Evolutionary conservation across 2,888 invertebrate genomes (phyloP).

Genomic region (Ophion ventricosus): DNA sequence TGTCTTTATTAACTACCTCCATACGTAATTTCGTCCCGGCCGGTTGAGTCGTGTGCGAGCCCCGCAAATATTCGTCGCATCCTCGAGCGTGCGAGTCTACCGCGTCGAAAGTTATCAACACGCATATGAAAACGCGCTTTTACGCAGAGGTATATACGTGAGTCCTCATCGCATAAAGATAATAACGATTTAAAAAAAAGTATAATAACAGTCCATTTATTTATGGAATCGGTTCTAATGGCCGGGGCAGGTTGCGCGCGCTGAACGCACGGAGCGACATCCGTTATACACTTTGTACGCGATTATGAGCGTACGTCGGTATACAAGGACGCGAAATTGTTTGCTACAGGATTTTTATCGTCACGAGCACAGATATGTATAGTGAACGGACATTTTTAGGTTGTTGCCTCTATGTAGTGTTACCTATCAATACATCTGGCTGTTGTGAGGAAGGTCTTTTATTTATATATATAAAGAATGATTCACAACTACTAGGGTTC

Average conservation of each 20-base stretch:
- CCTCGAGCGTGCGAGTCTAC: background rate
- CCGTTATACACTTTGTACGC: slow-evolving; percentile 53
- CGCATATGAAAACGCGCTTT: too few species aligned
- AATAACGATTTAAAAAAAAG: slow-evolving; percentile 4
- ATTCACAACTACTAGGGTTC: background rate
- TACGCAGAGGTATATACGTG: background rate
- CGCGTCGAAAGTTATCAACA: too few species aligned
- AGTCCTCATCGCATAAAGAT: background rate
- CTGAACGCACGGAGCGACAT: slow-evolving; percentile 42
- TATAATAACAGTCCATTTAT: slow-evolving; percentile 36
- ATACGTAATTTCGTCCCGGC: slow-evolving; percentile 19
- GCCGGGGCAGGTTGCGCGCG: slow-evolving; percentile 18
- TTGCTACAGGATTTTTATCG: slow-evolving; percentile 55
- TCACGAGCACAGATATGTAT: slow-evolving; percentile 6
- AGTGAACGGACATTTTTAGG: too few species aligned
- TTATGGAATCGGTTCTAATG: slow-evolving; percentile 41
- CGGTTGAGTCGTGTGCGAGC: background rate
- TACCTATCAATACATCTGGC: too few species aligned
- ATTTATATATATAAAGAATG: too few species aligned
- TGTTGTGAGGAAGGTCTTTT: too few species aligned
- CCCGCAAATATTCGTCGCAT: background rate
- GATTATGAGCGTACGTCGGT: slow-evolving; percentile 55
- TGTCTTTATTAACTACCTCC: slow-evolving; percentile 53
- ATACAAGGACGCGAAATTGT: slow-evolving; percentile 68
- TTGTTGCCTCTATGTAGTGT: too few species aligned